Evolutionary conservation across 2,113 vertebrate genomes (phyloP), one percentile per base, ranked within the genome.

Genomic region (Tetraodon nigroviridis): DNA sequence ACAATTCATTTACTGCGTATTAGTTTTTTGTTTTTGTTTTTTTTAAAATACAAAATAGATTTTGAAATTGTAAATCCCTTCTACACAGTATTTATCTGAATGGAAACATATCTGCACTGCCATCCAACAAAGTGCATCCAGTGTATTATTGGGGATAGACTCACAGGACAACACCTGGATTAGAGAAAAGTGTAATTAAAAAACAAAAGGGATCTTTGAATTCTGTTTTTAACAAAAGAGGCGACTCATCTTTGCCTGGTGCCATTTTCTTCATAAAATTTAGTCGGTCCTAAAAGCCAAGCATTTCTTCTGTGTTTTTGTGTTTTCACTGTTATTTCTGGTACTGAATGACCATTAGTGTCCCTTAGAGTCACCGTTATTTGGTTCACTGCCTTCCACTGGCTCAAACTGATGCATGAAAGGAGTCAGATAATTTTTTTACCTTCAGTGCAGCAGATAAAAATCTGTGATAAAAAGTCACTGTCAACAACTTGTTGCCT

Each of bases 281-380:
- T 40, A 40, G 40, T 29, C 29, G 22, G 50, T 76, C 45, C 65
- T 59, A 50, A 49, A 61, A 67, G 61, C 69, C 69, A 58, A 76
- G 44, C 74, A 32, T 46, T 70, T 71, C 55, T 71, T 76, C 60
- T 64, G 47, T 71, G 50, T 50, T 41, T 22, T 54, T 52, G 24
- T 57, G 32, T 67, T 67, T 59, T 55, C 71, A 76, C 77, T 78
- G 77, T 80, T 80, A 78, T 80, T 76, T 76, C 66, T 27, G 24
- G 24, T 6, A 27, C 65, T 69, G 65, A 69, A 83, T 82, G 76
- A 72, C 71, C 74, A 59, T 64, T 62, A 54, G 56, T 61, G 73
- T 82, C 58, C 78, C 78, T 72, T 14, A 67, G 80, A 84, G 64
- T 74, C 75, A 73, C 82, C 75, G 83, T 85, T 84, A 82, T 75